These are phyloP conservation scores for Cyaniris semiargus DNA, from an alignment of 2,888 invertebrate species.

Conservation along the genomic window DNA sequence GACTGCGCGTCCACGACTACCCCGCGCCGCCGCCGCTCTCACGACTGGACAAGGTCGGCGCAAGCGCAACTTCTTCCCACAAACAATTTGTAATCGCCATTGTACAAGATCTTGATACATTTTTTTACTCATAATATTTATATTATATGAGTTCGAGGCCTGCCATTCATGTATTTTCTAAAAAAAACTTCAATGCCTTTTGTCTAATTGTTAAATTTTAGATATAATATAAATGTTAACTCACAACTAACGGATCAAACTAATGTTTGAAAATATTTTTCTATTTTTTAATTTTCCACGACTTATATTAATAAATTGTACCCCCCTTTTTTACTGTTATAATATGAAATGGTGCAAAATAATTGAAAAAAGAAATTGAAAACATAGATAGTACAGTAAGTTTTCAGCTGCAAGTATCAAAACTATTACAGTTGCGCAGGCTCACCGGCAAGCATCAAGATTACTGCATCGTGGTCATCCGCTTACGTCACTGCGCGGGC, in stretches of 20 bases:
- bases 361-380: background rate
- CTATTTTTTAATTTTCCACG: too few species aligned
- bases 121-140: slow-evolving; percentile 5
- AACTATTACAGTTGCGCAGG: background rate
- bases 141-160: background rate
- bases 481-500: slow-evolving; percentile 1
- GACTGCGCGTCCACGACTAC: background rate
- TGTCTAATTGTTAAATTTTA: background rate
- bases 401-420: background rate
- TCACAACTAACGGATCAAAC: background rate
- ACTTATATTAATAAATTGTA: too few species aligned
- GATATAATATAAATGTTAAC: background rate
- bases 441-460: background rate
- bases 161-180: background rate
- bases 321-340: too few species aligned
- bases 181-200: background rate
- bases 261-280: background rate
- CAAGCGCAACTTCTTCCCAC: slow-evolving; percentile 4
- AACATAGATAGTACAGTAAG: background rate
- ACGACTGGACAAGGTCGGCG: slow-evolving; percentile 1
- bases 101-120: slow-evolving; percentile 18
- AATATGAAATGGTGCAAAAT: too few species aligned
- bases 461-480: background rate
- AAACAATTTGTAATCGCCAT: slow-evolving; percentile 21
- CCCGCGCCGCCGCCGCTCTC: background rate